These are phyloP conservation scores for Cydia pomonella DNA, from an alignment of 1,140 invertebrate species.

Conservation along the genomic window DNA sequence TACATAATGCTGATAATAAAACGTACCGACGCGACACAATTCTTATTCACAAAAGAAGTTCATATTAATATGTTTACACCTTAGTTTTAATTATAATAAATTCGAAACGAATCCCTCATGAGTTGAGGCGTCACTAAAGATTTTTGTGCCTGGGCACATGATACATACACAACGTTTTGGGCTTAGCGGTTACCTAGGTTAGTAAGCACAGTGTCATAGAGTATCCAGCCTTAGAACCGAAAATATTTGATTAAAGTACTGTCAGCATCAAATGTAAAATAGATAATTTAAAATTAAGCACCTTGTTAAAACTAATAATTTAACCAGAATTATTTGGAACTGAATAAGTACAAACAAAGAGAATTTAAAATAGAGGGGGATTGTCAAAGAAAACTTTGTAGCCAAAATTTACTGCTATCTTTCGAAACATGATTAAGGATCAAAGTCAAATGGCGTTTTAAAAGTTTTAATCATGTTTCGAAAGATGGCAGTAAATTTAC, in stretches of 20 bases:
- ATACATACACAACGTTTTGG: not conserved
- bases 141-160: slow-evolving; percentile 28
- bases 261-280: not conserved
- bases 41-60: slow-evolving; percentile 68
- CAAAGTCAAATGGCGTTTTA: too few relatives aligned
- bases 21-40: slow-evolving; percentile 74
- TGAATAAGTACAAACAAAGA: not conserved
- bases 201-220: not conserved
- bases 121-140: slow-evolving; percentile 48
- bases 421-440: too few relatives aligned
- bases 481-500: too few relatives aligned
- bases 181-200: slow-evolving; percentile 5
- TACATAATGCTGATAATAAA: slow-evolving; percentile 68
- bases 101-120: slow-evolving; percentile 73
- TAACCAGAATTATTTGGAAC: too few relatives aligned
- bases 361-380: too few relatives aligned
- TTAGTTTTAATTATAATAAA: slow-evolving; percentile 75
- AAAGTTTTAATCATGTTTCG: too few relatives aligned
- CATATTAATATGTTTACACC: slow-evolving; percentile 56
- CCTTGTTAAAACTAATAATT: too few relatives aligned
- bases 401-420: too few relatives aligned
- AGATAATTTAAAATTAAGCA: not conserved
- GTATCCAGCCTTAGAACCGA: slow-evolving; percentile 1
- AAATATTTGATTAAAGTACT: not conserved
- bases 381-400: too few relatives aligned